Percentiles rank a stretch among this genome's conserved stretches.
Evolutionary conservation across 2,888 invertebrate genomes (phyloP).

Genomic region (Disparrhopalites patrizii): DNA sequence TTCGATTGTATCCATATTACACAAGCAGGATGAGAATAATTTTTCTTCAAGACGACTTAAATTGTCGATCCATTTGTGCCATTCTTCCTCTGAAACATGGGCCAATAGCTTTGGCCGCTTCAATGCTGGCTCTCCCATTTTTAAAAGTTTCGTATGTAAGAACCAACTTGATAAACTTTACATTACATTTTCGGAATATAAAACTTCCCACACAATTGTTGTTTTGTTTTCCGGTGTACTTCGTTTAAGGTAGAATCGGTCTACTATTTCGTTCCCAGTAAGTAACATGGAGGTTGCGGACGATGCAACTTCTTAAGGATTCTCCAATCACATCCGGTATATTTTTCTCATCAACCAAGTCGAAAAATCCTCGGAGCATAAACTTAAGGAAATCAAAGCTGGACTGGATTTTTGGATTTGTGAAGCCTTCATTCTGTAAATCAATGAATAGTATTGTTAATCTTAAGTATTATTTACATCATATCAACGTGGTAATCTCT

Average conservation of each 20-base stretch:
- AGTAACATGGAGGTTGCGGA: slow-evolving; percentile 44
- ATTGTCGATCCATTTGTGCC: slow-evolving; percentile 42
- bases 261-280: slow-evolving; percentile 35
- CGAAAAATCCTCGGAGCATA: slow-evolving; percentile 34
- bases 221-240: neutral
- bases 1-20: slow-evolving; percentile 41
- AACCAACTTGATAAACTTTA: no score
- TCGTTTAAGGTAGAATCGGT: slow-evolving; percentile 20
- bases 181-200: no score
- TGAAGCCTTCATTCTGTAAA: slow-evolving; percentile 37
- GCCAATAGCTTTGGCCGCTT: slow-evolving; percentile 44
- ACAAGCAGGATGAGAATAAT: slow-evolving; percentile 43
- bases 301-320: slow-evolving; percentile 36
- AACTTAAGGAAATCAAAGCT: slow-evolving; percentile 40
- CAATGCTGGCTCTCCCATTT: slow-evolving; percentile 46
- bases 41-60: slow-evolving; percentile 42
- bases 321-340: slow-evolving; percentile 38
- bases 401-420: slow-evolving; percentile 24
- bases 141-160: neutral
- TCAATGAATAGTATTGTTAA: no score
- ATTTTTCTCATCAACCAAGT: slow-evolving; percentile 34
- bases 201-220: neutral
- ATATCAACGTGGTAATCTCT: no score
- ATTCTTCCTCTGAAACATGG: slow-evolving; percentile 32
- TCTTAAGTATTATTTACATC: no score